Conservation (phyloP, 2,113 vertebrate species). For the Marmota monax region DNA sequence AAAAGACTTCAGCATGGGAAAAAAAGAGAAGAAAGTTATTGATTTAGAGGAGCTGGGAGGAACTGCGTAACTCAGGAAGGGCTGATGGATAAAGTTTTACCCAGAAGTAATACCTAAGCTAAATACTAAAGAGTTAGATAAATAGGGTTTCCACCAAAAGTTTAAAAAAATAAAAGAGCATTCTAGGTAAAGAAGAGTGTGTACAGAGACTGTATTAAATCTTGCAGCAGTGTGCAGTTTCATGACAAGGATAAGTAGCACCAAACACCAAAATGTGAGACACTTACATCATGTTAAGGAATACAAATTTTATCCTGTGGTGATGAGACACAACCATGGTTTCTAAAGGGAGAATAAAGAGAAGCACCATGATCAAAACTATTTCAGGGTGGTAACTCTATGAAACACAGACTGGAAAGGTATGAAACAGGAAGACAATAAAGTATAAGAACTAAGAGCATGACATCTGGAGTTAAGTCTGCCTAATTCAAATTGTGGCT, state of each 20-base stretch:
- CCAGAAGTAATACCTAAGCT: slow-evolving; percentile 35
- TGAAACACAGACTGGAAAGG: not conserved
- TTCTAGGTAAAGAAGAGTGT: slow-evolving; percentile 11
- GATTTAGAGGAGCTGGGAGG: not conserved
- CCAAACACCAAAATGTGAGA: slow-evolving; percentile 41
- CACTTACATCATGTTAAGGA: not conserved
- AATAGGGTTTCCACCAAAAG: not conserved
- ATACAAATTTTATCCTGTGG: slow-evolving; percentile 32
- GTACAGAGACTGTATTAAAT: not conserved
- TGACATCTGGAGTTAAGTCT: not conserved
- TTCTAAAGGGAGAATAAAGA: not conserved
- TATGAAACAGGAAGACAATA: slow-evolving; percentile 16
- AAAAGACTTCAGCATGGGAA: slow-evolving; percentile 7
- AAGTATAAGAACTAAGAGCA: not conserved
- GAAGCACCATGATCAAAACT: slow-evolving; percentile 3
- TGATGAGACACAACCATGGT: not conserved
- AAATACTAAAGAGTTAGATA: slow-evolving; percentile 26
- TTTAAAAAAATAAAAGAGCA: not conserved
- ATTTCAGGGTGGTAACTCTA: not conserved
- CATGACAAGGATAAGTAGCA: not conserved
- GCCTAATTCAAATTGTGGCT: not conserved
- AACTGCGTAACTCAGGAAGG: not conserved
- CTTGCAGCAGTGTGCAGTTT: not conserved
- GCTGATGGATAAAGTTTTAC: not conserved
- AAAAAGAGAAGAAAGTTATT: not conserved